Evolutionary conservation across 2,797 vertebrate genomes (phyloP).

Genomic region (Tauraco hartlaubi): DNA sequence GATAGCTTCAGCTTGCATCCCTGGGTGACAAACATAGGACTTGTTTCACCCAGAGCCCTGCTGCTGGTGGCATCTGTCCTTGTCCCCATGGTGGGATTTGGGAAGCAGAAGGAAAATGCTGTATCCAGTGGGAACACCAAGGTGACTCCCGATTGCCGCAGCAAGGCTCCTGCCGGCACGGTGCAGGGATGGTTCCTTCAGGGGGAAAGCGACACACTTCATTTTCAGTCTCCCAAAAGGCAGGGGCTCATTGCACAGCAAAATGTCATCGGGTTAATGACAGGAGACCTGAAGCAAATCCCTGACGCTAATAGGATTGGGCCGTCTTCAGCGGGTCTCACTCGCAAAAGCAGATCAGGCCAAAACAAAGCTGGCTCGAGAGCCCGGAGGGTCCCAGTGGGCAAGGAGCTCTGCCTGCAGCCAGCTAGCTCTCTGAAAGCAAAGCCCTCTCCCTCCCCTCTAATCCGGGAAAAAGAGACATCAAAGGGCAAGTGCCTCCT

Average conservation of each 20-base stretch:
- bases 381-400: background rate
- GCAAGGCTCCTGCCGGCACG: fast-evolving
- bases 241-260: background rate
- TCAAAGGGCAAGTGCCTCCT: background rate
- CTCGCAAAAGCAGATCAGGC: background rate
- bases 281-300: conserved; percentile 42
- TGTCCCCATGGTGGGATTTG: background rate
- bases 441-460: background rate
- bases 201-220: fast-evolving
- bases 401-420: background rate
- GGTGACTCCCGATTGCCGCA: background rate
- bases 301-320: conserved; percentile 49
- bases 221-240: conserved; percentile 22
- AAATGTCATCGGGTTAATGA: conserved; percentile 16
- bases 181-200: background rate
- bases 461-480: conserved; percentile 5
- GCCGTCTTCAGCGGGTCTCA: conserved; percentile 9
- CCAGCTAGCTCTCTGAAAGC: background rate
- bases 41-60: background rate
- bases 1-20: background rate
- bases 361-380: background rate
- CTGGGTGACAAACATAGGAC: background rate
- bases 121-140: background rate
- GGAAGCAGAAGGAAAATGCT: background rate
- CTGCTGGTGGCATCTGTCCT: background rate